Percentiles rank a stretch among this genome's conserved stretches.
Evolutionary conservation across 2,888 invertebrate genomes (phyloP).

Genomic region (Torymus texanus): DNA sequence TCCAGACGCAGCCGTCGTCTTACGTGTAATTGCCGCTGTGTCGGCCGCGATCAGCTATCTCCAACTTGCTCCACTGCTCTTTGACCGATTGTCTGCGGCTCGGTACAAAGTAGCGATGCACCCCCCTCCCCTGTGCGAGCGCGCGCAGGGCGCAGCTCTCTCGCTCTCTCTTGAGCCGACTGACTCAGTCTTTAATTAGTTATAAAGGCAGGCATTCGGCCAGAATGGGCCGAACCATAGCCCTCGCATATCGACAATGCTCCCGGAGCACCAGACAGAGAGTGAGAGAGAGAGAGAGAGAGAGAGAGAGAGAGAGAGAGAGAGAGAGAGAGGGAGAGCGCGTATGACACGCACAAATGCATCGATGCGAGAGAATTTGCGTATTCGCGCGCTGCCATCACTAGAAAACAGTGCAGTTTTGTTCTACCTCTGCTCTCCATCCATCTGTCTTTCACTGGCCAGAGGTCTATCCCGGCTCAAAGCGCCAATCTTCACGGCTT

Average conservation of each 20-base stretch:
- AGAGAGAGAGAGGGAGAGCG: no score
- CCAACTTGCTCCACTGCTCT: constrained; percentile 2
- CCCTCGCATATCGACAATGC: constrained; percentile 14
- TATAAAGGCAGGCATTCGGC: constrained; percentile 68
- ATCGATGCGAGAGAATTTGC: no score
- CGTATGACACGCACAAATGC: no score
- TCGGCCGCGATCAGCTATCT: not conserved
- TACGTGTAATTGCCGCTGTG: not conserved
- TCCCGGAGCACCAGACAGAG: not conserved
- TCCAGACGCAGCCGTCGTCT: not conserved
- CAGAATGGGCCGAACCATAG: constrained; percentile 60
- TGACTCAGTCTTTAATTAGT: constrained; percentile 68
- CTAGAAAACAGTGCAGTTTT: no score
- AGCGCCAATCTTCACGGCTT: no score
- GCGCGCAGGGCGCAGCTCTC: no score
- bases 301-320: no score
- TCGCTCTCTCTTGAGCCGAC: constrained; percentile 6
- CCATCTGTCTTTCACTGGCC: no score
- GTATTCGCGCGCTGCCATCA: no score
- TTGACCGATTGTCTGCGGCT: constrained; percentile 13
- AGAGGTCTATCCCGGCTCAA: no score
- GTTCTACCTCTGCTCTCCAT: no score
- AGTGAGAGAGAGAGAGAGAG: no score
- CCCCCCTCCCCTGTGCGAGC: not conserved
- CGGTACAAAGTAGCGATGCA: not conserved